Percentiles rank a stretch among this genome's conserved stretches.
Evolutionary conservation across 2,797 vertebrate genomes (phyloP).

Genomic region (Denticeps clupeoides): DNA sequence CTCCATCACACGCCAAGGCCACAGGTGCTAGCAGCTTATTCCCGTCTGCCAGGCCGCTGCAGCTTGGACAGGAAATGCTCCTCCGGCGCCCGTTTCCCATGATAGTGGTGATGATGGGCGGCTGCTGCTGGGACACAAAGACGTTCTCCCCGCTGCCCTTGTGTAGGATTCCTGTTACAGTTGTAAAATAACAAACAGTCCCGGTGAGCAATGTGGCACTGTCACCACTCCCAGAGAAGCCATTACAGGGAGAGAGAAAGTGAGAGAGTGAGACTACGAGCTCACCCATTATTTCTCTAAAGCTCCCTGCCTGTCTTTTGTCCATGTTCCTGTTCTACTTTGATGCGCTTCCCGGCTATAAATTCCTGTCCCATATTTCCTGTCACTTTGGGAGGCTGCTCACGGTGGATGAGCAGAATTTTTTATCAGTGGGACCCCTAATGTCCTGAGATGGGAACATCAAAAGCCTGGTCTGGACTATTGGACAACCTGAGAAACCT

Average conservation of each 20-base stretch:
- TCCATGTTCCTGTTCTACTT: not conserved
- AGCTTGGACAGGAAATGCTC: constrained; percentile 82
- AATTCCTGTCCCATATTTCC: too few relatives aligned
- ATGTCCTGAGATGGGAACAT: too few relatives aligned
- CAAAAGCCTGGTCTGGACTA: too few relatives aligned
- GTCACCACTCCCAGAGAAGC: not conserved
- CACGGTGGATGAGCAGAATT: too few relatives aligned
- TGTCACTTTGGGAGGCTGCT: too few relatives aligned
- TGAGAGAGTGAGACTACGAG: not conserved
- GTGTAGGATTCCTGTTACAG: constrained; percentile 79
- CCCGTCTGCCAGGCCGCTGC: constrained; percentile 78
- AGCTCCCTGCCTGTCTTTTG: not conserved
- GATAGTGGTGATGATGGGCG: constrained; percentile 74
- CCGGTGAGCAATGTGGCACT: too few relatives aligned
- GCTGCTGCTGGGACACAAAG: constrained; percentile 74
- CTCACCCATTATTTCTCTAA: not conserved
- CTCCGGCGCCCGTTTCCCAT: constrained; percentile 79
- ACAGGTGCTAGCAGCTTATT: constrained; percentile 80
- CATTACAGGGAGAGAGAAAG: too few relatives aligned
- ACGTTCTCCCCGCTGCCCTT: constrained; percentile 81
- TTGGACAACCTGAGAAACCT: too few relatives aligned
- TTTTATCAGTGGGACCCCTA: too few relatives aligned
- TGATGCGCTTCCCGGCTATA: too few relatives aligned
- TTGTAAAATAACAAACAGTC: not conserved
- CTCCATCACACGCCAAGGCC: constrained; percentile 70